phyloP scores from a whole-genome alignment of 2,888 invertebrate species.

The Trilocha varians region DNA sequence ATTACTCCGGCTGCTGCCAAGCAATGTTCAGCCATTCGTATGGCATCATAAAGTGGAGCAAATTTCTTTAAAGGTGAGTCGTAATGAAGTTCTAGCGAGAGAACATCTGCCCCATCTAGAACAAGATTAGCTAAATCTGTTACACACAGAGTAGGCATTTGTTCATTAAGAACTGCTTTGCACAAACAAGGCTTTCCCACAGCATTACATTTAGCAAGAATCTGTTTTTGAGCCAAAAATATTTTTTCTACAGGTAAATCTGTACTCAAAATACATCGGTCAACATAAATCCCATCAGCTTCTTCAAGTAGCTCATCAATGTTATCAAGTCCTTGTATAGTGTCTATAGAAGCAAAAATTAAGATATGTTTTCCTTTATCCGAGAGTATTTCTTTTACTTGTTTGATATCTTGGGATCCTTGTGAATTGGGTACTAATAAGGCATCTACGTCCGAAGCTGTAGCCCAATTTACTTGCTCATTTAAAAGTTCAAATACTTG shows the following conservation, averaged over 20 bases:
- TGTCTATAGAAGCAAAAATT: constrained; percentile 52
- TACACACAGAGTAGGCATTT: constrained; percentile 83
- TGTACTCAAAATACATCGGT: constrained; percentile 87
- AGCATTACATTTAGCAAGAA: constrained; percentile 88
- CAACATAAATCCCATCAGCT: constrained; percentile 91
- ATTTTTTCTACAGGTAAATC: constrained; percentile 91
- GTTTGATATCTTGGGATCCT: constrained; percentile 36
- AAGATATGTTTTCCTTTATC: constrained; percentile 60
- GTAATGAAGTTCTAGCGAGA: constrained; percentile 80
- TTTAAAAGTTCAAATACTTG: constrained; percentile 80
- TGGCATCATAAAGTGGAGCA: constrained; percentile 37
- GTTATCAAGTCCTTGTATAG: constrained; percentile 45
- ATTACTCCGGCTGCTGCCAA: constrained; percentile 81
- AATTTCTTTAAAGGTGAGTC: constrained; percentile 54
- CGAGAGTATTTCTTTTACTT: constrained; percentile 37
- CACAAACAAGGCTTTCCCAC: constrained; percentile 90
- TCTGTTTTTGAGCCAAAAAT: constrained; percentile 89
- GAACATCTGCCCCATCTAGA: constrained; percentile 91
- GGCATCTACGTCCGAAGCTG: constrained; percentile 56
- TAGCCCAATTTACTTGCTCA: constrained; percentile 58
- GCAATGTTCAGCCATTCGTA: constrained; percentile 76
- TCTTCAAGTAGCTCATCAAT: constrained; percentile 83
- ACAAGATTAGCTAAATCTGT: constrained; percentile 94
- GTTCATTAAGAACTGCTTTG: constrained; percentile 89
- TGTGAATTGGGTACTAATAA: constrained; percentile 49